Evolutionary conservation across 2,888 invertebrate species (phyloP), one percentile per base, ranked within the genome.

Genomic region (Perithous albicinctus): DNA sequence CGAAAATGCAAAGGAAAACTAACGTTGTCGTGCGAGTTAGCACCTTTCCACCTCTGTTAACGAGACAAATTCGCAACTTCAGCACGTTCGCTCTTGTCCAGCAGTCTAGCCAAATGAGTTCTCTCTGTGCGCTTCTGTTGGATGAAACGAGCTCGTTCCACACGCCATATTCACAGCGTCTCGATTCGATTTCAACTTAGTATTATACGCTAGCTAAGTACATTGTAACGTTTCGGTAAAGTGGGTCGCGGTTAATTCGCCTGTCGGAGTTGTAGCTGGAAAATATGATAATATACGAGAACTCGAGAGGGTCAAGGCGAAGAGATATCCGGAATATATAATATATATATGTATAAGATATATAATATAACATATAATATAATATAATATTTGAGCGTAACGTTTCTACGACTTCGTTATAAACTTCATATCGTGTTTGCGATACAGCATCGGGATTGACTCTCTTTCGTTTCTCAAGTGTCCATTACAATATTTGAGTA

Each of bases 31-130:
- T 23, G 66, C 66, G 66, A 48, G n/a, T 12, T 26, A 43, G 59
- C 32, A 5, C 18, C 23, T 23, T 54, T 26, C 26, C 26, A 2
- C 12, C 8, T 18, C 10, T 6, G 6, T 61, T 79, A 79, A 79
- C 74, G 74, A 74, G 74, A 79, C 67, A 74, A 79, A 74, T 74
- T 79, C 56, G 51, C 54, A 79, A 69, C 67, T 79, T 69, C 69
- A 63, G 46, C 69, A 74, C 79, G 43, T 67, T n/a, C 46, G n/a
- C n/a, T n/a, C n/a, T n/a, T n/a, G n/a, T 8, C 59, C 10, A 20
- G 5, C 32, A 69, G 43, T n/a, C 20, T 18, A 43, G 29, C 15
- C 59, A 29, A 70, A 59, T 41, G 43, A 51, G 26, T 29, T 46
- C 43, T 43, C 41, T 48, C 38, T 29, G 38, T 41, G 15, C n/a